phyloP scores from a whole-genome alignment of 2,113 vertebrate species.

The Steatornis caripensis region DNA sequence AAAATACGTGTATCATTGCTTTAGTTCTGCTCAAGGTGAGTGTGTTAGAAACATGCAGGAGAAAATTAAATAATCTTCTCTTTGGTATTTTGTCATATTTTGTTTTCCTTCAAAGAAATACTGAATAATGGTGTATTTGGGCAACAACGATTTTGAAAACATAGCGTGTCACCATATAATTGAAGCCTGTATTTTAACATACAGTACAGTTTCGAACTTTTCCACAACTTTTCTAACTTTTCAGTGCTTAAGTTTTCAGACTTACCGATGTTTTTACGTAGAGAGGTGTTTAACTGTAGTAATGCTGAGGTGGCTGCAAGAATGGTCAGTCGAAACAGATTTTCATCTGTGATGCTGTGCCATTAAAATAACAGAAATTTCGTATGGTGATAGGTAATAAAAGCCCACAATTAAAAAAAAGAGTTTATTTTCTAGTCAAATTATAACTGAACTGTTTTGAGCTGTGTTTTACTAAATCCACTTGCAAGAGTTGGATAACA shows the following conservation, averaged over 20 bases:
- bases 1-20: background rate
- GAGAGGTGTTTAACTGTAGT: background rate
- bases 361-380: background rate
- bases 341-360: background rate
- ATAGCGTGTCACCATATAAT: background rate
- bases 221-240: background rate
- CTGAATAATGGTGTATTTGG: background rate
- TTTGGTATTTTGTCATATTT: background rate
- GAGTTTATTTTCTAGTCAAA: background rate
- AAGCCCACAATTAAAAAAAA: background rate
- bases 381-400: background rate
- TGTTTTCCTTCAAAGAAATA: background rate
- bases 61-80: background rate
- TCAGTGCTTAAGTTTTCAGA: background rate
- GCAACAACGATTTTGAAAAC: background rate
- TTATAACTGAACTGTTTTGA: background rate
- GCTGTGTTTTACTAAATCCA: background rate
- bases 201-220: background rate
- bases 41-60: background rate
- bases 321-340: background rate
- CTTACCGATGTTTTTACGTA: background rate
- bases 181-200: background rate
- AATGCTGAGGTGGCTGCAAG: background rate
- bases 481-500: background rate
- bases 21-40: background rate